Evolutionary conservation across 2,888 invertebrate genomes (phyloP), one percentile per base, ranked within the genome.

Genomic region (Drosophila lacicola): DNA sequence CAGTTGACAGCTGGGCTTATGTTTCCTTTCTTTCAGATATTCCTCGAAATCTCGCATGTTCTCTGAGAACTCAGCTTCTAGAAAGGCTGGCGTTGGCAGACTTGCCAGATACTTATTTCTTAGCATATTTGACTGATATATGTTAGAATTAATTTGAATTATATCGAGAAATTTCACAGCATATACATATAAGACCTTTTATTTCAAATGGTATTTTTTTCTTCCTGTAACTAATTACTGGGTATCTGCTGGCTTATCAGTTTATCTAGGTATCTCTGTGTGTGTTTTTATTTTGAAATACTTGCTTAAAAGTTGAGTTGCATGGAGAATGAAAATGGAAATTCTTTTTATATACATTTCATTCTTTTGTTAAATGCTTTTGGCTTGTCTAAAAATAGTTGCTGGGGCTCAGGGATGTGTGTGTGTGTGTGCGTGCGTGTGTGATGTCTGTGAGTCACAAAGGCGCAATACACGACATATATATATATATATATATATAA

Each of bases 351-450:
- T 71, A 55, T 54, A 69, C 50, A 55, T 58, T 51, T 70, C 29
- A 53, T 60, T 46, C 55, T 55, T 81, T 80, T 82, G 79, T 79
- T 75, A 79, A 79, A 70, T 74, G 73, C 61, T 77, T 74, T 63
- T 56, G 60, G 37, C 65, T 66, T 47, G 36, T n/a, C 77, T 70
- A 71, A 73, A 81, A 81, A 87, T 82, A 83, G 73, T 74, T 46
- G 57, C 51, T 14, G 33, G 1, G 39, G 14, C 4, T 11, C 4
- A 17, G 29, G n/a, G n/a, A 13, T 10, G 11, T 44, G 3, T 45
- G 13, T 34, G 10, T 25, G 25, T 25, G 25, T 25, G 10, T 21
- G 50, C 39, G 41, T 57, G 39, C 39, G 41, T 57, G 39, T 57
- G 36, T 36, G 49, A 11, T 42, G 46, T 41, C 8, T 46, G 47